phyloP scores from a whole-genome alignment of 2,113 vertebrate genomes.

The Colistium nudipinnis region DNA sequence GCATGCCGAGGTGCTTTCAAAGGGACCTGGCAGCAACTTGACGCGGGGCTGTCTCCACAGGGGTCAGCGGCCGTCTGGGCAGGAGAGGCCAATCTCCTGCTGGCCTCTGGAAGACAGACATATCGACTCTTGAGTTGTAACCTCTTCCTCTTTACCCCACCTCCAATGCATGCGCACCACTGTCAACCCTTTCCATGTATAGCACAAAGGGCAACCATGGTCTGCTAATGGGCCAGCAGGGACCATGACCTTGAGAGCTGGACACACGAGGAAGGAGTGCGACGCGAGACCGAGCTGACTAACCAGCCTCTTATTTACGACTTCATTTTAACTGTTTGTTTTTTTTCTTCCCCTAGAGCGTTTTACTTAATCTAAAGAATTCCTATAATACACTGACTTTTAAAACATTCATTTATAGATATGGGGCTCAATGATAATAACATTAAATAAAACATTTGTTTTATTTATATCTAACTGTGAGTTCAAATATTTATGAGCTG shows the following conservation, averaged over 20 bases:
- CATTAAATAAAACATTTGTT: too few species aligned
- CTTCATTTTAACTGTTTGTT: conserved; percentile 22
- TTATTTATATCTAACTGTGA: too few species aligned
- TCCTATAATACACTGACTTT: neutral
- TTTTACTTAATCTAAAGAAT: neutral
- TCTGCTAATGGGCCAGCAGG: conserved; percentile 62
- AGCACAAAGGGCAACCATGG: conserved; percentile 35
- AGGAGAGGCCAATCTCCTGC: conserved; percentile 69
- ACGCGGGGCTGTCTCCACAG: conserved; percentile 73
- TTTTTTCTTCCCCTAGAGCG: neutral
- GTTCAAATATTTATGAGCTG: too few species aligned
- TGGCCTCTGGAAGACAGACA: conserved; percentile 65
- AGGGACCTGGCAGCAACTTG: conserved; percentile 74
- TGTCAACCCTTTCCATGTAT: conserved; percentile 54
- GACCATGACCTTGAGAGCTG: conserved; percentile 72
- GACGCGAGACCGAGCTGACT: conserved; percentile 34
- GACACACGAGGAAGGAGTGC: conserved; percentile 46
- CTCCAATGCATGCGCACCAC: conserved; percentile 12
- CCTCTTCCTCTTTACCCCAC: neutral
- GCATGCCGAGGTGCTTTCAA: conserved; percentile 65
- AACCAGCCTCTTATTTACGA: conserved; percentile 69
- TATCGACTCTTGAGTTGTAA: conserved; percentile 59
- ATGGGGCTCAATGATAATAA: neutral
- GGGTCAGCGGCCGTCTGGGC: conserved; percentile 77
- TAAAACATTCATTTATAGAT: neutral